Evolutionary conservation across 2,113 vertebrate genomes (phyloP), one percentile per base, ranked within the genome.

Genomic region (Hucho hucho): DNA sequence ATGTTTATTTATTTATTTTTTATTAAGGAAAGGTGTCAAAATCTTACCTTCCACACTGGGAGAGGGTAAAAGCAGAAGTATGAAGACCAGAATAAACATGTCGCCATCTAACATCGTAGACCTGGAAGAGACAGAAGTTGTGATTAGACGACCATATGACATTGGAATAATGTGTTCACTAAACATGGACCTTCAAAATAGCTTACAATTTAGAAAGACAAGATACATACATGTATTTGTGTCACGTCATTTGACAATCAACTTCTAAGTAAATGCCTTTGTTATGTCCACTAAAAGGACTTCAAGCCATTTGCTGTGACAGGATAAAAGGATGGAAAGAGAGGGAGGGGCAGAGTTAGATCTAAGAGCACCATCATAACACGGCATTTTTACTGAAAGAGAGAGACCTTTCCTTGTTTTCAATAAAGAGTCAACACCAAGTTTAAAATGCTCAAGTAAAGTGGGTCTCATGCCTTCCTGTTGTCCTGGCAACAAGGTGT

Each of bases 31-130:
- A 43, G 37, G 9, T 43, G n/a, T 47, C 11, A 29, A 20, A 53
- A 70, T 49, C 95, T 93, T 94, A 98, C 97, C 97, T 94, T 96
- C 92, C 88, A 93, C 78, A 69, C 93, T 92, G 0, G 86, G 91
- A 82, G 90, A 94, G 69, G 94, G 93, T 73, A 95, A 84, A 67
- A 89, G 90, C 86, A 96, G 87, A 89, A 94, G 46, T 69, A 95
- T 74, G 73, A 96, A 87, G 70, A 95, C 83, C 25, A 95, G 90
- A 80, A 96, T 89, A 87, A 96, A 87, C 94, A 95, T 92, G 70
- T 89, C 89, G 87, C 93, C 91, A 87, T 93, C 84, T 29, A 86
- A 88, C 95, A 95, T 92, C 28, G 89, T 82, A 86, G 85, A 92
- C 88, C 96, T 97, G 84, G 29, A 81, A 78, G 64, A 61, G 73